phyloP scores from a whole-genome alignment of 2,888 invertebrate species.

The Folsomia candida region DNA sequence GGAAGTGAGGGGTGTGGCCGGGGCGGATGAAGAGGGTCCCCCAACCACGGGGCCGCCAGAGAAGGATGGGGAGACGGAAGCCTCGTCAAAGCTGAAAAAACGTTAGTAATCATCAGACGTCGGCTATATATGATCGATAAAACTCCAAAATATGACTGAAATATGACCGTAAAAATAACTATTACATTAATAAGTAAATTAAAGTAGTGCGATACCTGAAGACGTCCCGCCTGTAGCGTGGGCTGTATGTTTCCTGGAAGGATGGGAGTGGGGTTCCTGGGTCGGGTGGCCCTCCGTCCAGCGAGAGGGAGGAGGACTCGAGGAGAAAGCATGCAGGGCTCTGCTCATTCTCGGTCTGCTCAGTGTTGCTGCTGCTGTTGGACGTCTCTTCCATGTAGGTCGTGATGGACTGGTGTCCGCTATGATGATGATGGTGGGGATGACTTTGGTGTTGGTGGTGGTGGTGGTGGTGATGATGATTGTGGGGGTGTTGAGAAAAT shows the following conservation, averaged over 20 bases:
- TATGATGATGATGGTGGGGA: constrained; percentile 19
- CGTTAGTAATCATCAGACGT: too few species aligned
- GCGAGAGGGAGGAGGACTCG: constrained; percentile 47
- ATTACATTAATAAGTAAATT: too few species aligned
- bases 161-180: too few species aligned
- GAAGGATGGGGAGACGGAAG: constrained; percentile 41
- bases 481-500: constrained; percentile 51
- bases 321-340: constrained; percentile 48
- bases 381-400: constrained; percentile 50
- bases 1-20: neutral
- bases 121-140: too few species aligned
- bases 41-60: constrained; percentile 51
- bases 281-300: constrained; percentile 41
- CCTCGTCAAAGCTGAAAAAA: constrained; percentile 50
- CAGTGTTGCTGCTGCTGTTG: constrained; percentile 45
- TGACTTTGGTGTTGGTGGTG: constrained; percentile 51
- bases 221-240: constrained; percentile 60
- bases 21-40: constrained; percentile 57
- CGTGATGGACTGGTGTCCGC: neutral
- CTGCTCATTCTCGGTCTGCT: constrained; percentile 15
- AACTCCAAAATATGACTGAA: too few species aligned
- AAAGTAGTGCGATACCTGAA: too few species aligned
- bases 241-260: constrained; percentile 76
- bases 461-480: constrained; percentile 55
- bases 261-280: constrained; percentile 49